A percentile compares a stretch with the other conserved stretches of the same genome.
Evolutionary conservation across 2,888 invertebrate species (phyloP).

Genomic region (Podabrus alpinus): DNA sequence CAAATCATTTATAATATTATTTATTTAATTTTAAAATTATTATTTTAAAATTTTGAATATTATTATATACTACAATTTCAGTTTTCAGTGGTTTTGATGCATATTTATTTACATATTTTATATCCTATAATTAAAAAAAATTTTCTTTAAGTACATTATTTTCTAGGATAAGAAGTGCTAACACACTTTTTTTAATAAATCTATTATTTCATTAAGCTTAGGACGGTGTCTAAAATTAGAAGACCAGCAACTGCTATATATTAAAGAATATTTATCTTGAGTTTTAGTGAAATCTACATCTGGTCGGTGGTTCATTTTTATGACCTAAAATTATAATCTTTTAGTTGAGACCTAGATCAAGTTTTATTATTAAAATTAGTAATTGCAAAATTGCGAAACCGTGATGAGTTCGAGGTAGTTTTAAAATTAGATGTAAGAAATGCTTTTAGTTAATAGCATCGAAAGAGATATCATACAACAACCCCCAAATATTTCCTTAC

Average conservation of each 20-base stretch:
- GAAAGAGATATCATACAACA: too few species aligned
- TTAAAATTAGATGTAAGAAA: too few species aligned
- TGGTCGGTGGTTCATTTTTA: slow-evolving; percentile 30
- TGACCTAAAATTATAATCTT: slow-evolving; percentile 21
- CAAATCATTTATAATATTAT: too few species aligned
- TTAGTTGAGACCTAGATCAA: neutral
- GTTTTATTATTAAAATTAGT: neutral
- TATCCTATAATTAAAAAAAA: neutral
- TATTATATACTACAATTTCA: neutral
- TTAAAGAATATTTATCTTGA: slow-evolving; percentile 10
- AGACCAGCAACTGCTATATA: slow-evolving; percentile 31
- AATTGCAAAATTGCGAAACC: too few species aligned
- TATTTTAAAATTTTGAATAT: too few species aligned
- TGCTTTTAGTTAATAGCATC: too few species aligned
- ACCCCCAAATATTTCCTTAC: too few species aligned
- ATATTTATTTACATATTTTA: neutral
- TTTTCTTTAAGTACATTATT: neutral
- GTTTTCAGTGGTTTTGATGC: neutral
- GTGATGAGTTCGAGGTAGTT: too few species aligned
- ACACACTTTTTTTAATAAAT: neutral
- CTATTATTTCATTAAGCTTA: slow-evolving; percentile 2
- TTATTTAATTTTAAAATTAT: too few species aligned
- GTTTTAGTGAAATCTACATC: neutral
- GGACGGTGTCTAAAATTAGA: slow-evolving; percentile 20
- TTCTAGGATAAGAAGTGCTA: neutral